A percentile compares a stretch with the other conserved stretches of the same genome.
These are phyloP conservation scores for Heliothis virescens DNA, from an alignment of 1,140 invertebrate genomes.

Conservation along the genomic window DNA sequence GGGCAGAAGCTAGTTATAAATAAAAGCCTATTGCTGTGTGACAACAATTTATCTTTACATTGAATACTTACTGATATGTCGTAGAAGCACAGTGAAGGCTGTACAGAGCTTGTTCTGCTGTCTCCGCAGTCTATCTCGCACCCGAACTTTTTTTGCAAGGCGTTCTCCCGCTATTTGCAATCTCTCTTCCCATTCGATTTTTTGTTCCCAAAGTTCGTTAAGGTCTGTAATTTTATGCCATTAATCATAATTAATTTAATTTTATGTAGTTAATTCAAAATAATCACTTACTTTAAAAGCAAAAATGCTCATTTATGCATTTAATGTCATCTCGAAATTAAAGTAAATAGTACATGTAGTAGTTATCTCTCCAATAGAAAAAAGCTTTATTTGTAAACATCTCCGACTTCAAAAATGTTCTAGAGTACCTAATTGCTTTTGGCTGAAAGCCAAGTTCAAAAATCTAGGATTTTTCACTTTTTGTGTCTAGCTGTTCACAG, in stretches of 20 bases:
- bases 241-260: background rate
- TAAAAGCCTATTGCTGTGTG: too few relatives aligned
- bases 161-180: conserved; percentile 69
- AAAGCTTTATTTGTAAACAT: too few relatives aligned
- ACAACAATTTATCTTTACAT: too few relatives aligned
- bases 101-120: conserved; percentile 79
- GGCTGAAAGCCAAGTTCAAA: too few relatives aligned
- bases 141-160: conserved; percentile 71
- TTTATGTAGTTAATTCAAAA: background rate
- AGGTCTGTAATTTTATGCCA: conserved; percentile 61
- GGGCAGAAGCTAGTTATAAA: too few relatives aligned
- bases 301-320: too few relatives aligned
- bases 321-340: too few relatives aligned
- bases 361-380: too few relatives aligned
- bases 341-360: too few relatives aligned
- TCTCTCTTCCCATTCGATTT: conserved; percentile 65
- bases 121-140: conserved; percentile 70
- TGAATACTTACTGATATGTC: conserved; percentile 72
- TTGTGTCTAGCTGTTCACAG: background rate
- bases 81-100: conserved; percentile 75
- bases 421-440: too few relatives aligned
- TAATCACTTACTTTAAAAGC: background rate
- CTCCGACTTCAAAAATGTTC: too few relatives aligned
- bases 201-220: conserved; percentile 67
- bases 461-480: background rate